phyloP scores from a whole-genome alignment of 2,113 vertebrate genomes.

The Podarcis cretensis region DNA sequence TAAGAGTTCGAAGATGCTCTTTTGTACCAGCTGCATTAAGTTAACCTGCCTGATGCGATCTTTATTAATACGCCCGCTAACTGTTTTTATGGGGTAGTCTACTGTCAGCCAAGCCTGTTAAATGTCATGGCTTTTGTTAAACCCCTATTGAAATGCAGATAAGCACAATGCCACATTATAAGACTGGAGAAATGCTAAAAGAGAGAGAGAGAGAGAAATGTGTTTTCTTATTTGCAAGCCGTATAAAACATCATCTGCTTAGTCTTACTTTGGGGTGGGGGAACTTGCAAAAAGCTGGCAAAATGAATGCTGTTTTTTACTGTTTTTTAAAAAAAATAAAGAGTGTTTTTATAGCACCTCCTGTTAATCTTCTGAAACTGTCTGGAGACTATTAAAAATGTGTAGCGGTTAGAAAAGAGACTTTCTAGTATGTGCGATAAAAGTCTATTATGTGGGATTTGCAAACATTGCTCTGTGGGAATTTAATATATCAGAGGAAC shows the following conservation, averaged over 20 bases:
- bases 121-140: constrained; percentile 50
- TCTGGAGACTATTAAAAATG: constrained; percentile 39
- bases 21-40: constrained; percentile 19
- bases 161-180: constrained; percentile 10
- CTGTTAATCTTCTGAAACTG: constrained; percentile 46
- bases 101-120: constrained; percentile 14
- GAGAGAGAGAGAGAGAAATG: constrained; percentile 9
- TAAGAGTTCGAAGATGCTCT: not conserved
- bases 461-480: not conserved
- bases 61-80: constrained; percentile 37
- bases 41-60: constrained; percentile 16
- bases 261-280: constrained; percentile 17
- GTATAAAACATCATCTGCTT: not conserved
- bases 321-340: constrained; percentile 16
- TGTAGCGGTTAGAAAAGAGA: not conserved
- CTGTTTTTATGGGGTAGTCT: not conserved
- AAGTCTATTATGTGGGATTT: constrained; percentile 25
- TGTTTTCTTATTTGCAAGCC: constrained; percentile 46
- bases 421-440: constrained; percentile 24
- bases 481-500: constrained; percentile 32
- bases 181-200: constrained; percentile 24
- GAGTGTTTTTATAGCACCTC: constrained; percentile 42
- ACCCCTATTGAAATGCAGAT: constrained; percentile 16
- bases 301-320: constrained; percentile 34
- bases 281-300: not conserved